These are phyloP conservation scores for Scaptomyza flava DNA, from an alignment of 2,888 invertebrate genomes.

Conservation along the genomic window DNA sequence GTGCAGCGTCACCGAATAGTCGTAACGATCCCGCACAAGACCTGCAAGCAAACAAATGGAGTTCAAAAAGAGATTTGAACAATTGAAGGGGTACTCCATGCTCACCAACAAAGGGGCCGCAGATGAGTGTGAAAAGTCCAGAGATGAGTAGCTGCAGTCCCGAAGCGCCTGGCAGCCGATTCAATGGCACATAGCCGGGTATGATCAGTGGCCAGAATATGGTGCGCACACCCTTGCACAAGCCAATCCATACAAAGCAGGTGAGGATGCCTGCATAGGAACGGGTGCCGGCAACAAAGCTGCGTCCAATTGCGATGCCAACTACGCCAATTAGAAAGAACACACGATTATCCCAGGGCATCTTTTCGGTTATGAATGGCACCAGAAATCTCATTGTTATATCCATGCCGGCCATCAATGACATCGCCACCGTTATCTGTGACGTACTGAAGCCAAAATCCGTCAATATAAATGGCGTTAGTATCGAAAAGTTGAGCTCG, in stretches of 20 bases:
- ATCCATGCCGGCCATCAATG: constrained; percentile 88
- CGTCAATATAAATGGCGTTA: constrained; percentile 90
- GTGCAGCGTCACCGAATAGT: constrained; percentile 88
- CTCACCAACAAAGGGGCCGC: constrained; percentile 89
- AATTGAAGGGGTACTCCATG: constrained; percentile 4
- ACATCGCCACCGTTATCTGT: constrained; percentile 89
- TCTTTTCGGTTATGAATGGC: constrained; percentile 89
- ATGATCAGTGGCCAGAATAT: constrained; percentile 91
- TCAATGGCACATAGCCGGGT: constrained; percentile 89
- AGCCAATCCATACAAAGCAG: constrained; percentile 88
- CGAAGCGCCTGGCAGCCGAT: constrained; percentile 89
- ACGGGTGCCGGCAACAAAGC: constrained; percentile 86
- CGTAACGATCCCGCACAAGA: constrained; percentile 87
- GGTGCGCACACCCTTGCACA: constrained; percentile 89
- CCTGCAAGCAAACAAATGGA: constrained; percentile 83
- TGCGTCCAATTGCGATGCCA: constrained; percentile 88
- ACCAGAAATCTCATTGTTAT: constrained; percentile 88
- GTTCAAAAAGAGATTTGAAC: not conserved
- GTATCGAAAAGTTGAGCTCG: constrained; percentile 89
- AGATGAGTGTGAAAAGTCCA: constrained; percentile 87
- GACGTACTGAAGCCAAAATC: constrained; percentile 87
- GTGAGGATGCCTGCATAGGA: constrained; percentile 86
- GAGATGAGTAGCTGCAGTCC: constrained; percentile 89
- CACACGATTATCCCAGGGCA: constrained; percentile 89
- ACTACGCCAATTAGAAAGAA: constrained; percentile 89